These are phyloP conservation scores for Lithophane socia DNA, from an alignment of 2,888 invertebrate species.

Conservation along the genomic window DNA sequence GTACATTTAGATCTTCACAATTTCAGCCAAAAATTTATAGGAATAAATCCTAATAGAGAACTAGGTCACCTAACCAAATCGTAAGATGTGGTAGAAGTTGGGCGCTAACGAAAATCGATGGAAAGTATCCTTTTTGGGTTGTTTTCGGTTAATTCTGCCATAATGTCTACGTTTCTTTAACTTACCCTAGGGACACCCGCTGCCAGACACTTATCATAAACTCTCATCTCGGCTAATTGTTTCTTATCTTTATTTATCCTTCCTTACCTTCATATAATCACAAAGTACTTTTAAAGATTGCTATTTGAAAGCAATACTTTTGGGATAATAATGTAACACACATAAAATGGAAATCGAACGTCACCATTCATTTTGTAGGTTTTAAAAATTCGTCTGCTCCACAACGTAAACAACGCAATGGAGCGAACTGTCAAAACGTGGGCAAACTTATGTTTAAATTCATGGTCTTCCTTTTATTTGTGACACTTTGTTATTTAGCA, in stretches of 20 bases:
- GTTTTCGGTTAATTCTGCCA: neutral
- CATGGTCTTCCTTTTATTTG: too few species aligned
- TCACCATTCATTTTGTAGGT: neutral
- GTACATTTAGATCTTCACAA: slow-evolving; percentile 1
- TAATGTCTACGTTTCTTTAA: neutral
- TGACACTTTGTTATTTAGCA: too few species aligned
- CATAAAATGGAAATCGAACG: neutral
- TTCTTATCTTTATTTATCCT: neutral
- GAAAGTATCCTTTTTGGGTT: slow-evolving; percentile 11
- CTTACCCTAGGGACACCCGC: too few species aligned
- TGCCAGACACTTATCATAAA: neutral
- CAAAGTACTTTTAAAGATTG: neutral
- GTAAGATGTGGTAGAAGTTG: slow-evolving; percentile 41
- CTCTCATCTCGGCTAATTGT: neutral
- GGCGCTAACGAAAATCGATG: slow-evolving; percentile 46
- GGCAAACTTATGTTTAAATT: too few species aligned
- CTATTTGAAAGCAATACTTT: neutral
- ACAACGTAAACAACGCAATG: too few species aligned
- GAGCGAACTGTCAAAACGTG: too few species aligned
- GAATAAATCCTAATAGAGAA: slow-evolving; percentile 49
- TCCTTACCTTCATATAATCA: too few species aligned
- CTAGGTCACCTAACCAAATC: slow-evolving; percentile 32
- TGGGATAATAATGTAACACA: neutral
- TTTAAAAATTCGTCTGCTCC: too few species aligned
- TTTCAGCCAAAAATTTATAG: slow-evolving; percentile 27